Evolutionary conservation across 2,888 invertebrate genomes (phyloP).

Genomic region (Abrostola tripartita): DNA sequence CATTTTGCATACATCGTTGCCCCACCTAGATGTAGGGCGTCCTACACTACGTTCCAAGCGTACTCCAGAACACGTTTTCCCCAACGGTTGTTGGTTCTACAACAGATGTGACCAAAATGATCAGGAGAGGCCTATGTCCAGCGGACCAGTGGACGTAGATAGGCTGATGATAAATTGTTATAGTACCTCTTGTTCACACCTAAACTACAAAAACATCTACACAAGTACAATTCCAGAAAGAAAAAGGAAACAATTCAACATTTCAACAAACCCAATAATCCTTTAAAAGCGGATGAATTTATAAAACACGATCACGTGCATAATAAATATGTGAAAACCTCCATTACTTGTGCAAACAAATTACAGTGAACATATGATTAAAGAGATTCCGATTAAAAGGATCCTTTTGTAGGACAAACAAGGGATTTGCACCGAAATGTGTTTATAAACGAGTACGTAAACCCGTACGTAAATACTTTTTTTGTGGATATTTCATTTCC

Average conservation of each 20-base stretch:
- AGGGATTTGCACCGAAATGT: conserved; percentile 23
- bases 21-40: too few species aligned
- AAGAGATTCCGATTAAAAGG: conserved; percentile 54
- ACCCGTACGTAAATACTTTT: conserved; percentile 15
- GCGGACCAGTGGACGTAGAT: too few species aligned
- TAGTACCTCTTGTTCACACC: too few species aligned
- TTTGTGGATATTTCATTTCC: conserved; percentile 43
- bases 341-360: conserved; percentile 63
- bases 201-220: too few species aligned
- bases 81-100: too few species aligned
- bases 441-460: conserved; percentile 11
- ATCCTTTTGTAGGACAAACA: conserved; percentile 46
- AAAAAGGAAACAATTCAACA: background rate
- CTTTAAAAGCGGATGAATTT: conserved; percentile 23
- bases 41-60: too few species aligned
- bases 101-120: too few species aligned
- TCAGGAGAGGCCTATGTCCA: too few species aligned
- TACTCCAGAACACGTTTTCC: too few species aligned
- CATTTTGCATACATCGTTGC: too few species aligned
- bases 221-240: background rate
- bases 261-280: conserved; percentile 1
- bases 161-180: too few species aligned
- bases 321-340: conserved; percentile 41
- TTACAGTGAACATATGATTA: conserved; percentile 53
- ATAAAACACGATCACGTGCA: conserved; percentile 22